These are phyloP conservation scores for Coluber constrictor DNA, from an alignment of 2,797 vertebrate species.

Conservation along the genomic window DNA sequence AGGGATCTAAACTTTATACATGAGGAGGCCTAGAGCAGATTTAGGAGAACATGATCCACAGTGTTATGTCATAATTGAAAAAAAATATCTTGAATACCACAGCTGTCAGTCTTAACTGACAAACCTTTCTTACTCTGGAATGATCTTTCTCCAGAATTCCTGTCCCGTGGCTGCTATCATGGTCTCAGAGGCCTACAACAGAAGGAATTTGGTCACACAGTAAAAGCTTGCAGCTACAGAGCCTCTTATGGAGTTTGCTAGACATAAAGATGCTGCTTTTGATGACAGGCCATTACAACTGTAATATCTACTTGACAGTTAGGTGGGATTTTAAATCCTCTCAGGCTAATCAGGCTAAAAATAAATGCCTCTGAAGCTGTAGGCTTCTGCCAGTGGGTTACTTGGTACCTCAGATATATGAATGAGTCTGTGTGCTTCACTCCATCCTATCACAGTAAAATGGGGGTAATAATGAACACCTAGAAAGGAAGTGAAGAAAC, in stretches of 20 bases:
- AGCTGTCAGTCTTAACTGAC: not conserved
- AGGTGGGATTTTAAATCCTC: not conserved
- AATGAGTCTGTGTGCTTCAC: not conserved
- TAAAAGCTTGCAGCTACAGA: not conserved
- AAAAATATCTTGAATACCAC: not conserved
- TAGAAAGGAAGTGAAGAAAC: not conserved
- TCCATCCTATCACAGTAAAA: not conserved
- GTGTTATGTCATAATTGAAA: not conserved
- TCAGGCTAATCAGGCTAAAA: not conserved
- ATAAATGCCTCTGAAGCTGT: not conserved
- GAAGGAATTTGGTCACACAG: not conserved
- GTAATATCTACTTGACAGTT: not conserved
- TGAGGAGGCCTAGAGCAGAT: not conserved
- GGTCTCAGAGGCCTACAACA: not conserved
- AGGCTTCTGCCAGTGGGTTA: not conserved
- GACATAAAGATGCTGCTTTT: not conserved
- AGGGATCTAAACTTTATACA: not conserved
- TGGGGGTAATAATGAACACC: not conserved
- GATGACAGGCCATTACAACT: not conserved
- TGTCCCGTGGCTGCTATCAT: not conserved
- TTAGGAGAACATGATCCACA: not conserved
- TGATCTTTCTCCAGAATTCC: not conserved
- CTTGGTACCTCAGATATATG: not conserved
- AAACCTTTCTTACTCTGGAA: not conserved
- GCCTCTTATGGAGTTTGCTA: not conserved